phyloP scores from a whole-genome alignment of 2,888 invertebrate species.

The Mythimna albipuncta region DNA sequence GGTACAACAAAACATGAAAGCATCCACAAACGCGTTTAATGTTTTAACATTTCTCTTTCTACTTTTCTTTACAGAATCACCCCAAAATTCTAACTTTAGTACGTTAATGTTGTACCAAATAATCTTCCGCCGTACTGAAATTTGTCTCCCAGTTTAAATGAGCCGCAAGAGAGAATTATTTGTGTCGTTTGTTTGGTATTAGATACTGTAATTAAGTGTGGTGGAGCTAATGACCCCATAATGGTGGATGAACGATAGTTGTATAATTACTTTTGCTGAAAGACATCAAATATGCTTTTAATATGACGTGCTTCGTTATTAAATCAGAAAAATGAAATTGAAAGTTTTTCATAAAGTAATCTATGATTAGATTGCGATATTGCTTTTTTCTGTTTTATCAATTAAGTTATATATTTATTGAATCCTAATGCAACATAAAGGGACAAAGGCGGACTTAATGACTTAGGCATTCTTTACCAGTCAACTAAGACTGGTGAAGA shows the following conservation, averaged over 20 bases:
- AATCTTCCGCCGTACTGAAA: constrained; percentile 57
- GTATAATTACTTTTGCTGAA: constrained; percentile 32
- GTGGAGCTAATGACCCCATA: constrained; percentile 54
- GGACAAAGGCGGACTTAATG: too few species aligned
- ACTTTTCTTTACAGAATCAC: constrained; percentile 18
- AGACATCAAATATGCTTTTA: constrained; percentile 26
- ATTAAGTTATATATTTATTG: not conserved
- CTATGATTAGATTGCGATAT: not conserved
- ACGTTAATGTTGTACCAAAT: constrained; percentile 56
- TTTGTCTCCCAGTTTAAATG: constrained; percentile 75
- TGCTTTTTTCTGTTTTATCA: not conserved
- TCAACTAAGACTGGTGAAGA: too few species aligned
- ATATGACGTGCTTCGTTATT: not conserved
- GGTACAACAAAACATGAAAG: not conserved
- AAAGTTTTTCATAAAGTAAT: constrained; percentile 9
- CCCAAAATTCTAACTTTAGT: constrained; percentile 38
- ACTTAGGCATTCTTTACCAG: too few species aligned
- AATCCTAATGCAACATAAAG: too few species aligned
- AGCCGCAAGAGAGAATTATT: constrained; percentile 73
- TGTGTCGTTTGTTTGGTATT: constrained; percentile 72
- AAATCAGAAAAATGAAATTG: not conserved
- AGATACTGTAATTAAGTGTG: constrained; percentile 65
- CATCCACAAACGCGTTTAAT: not conserved
- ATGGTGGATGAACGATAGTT: constrained; percentile 35
- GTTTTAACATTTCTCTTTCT: not conserved